Percentiles rank a stretch among this genome's conserved stretches.
Evolutionary conservation across 1,140 invertebrate genomes (phyloP).

Genomic region (Leptestheria dahalacensis): DNA sequence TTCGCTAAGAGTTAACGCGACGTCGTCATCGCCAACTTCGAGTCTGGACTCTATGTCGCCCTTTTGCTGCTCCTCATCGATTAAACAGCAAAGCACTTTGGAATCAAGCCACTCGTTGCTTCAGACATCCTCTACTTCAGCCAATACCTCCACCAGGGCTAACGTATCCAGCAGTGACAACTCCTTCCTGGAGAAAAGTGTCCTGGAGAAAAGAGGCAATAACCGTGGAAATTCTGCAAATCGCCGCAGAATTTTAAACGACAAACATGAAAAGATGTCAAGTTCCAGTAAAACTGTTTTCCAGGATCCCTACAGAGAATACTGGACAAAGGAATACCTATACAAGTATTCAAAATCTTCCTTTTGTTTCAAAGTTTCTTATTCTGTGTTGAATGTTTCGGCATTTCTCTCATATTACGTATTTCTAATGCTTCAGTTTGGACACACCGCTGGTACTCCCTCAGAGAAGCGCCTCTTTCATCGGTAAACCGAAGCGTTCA

Average conservation of each 20-base stretch:
- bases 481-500: too few species aligned
- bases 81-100: not conserved
- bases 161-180: not conserved
- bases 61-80: not conserved
- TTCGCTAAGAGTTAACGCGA: conserved; percentile 11
- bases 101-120: not conserved
- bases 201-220: not conserved
- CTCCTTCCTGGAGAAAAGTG: not conserved
- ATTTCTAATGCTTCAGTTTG: too few species aligned
- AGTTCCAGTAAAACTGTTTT: not conserved
- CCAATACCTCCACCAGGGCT: not conserved
- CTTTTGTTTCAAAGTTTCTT: not conserved
- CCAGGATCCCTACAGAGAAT: not conserved
- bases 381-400: too few species aligned
- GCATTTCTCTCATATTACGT: too few species aligned
- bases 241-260: not conserved
- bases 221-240: too few species aligned
- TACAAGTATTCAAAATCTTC: conserved; percentile 6
- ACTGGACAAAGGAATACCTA: conserved; percentile 12
- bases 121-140: not conserved
- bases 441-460: too few species aligned
- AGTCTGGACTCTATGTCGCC: conserved; percentile 6
- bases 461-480: too few species aligned
- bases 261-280: not conserved
- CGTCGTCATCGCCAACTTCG: conserved; percentile 6